These are phyloP conservation scores for Erebia aethiops DNA, from an alignment of 2,888 invertebrate genomes.

Conservation along the genomic window DNA sequence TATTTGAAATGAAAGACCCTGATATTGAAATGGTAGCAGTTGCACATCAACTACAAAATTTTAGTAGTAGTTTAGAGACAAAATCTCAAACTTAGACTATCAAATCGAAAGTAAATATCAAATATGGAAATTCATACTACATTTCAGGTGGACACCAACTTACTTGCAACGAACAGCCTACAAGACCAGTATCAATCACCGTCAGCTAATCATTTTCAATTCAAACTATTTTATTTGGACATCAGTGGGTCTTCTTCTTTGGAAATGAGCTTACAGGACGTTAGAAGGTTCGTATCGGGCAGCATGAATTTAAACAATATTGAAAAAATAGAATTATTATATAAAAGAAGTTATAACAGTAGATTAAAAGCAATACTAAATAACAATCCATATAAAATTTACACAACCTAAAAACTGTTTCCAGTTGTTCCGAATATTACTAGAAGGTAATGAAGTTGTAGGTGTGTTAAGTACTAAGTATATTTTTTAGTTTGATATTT, in stretches of 20 bases:
- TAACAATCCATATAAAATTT: slow-evolving; percentile 35
- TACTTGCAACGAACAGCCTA: slow-evolving; percentile 73
- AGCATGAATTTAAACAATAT: background rate
- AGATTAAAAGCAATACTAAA: slow-evolving; percentile 16
- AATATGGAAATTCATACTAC: background rate
- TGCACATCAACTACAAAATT: too few species aligned
- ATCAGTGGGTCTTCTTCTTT: slow-evolving; percentile 89
- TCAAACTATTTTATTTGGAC: slow-evolving; percentile 89
- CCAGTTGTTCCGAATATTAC: slow-evolving; percentile 23
- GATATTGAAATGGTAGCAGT: too few species aligned
- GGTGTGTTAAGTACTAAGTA: slow-evolving; percentile 4
- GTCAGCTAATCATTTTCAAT: slow-evolving; percentile 89
- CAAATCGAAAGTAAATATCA: too few species aligned
- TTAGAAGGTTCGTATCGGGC: slow-evolving; percentile 82
- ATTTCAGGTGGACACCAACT: slow-evolving; percentile 74
- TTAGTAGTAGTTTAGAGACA: too few species aligned
- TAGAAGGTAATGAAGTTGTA: slow-evolving; percentile 16
- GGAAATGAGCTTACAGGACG: slow-evolving; percentile 86
- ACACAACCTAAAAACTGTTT: slow-evolving; percentile 42
- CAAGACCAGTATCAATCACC: slow-evolving; percentile 75
- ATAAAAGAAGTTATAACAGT: slow-evolving; percentile 1
- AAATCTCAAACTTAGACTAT: too few species aligned
- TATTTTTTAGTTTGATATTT: slow-evolving; percentile 8
- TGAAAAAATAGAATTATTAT: background rate
- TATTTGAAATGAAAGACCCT: too few species aligned